Base-by-base conservation (phyloP, 37 sponge, comb jelly and placozoan genomes). In the Beroe forskalii region DNA sequence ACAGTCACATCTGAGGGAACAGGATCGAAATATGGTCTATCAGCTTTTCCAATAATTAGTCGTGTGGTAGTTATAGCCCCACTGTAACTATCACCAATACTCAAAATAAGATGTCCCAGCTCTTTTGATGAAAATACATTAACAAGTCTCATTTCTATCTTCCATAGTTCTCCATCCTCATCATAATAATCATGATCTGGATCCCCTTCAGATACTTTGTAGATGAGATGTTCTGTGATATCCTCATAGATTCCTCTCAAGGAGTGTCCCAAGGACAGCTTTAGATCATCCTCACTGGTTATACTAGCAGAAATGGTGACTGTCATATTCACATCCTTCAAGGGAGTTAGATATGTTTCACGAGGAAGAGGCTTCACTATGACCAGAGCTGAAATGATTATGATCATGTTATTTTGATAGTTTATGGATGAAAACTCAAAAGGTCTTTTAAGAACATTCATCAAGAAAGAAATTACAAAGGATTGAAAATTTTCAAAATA, bases 21-120 rank as follows among this genome's bases (percentile, higher is more conserved):
- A 1, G 86, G 86, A 38, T 80, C 86, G 55, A 80, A 80, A 37
- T 42, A 80, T 1, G 86, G 86, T 6, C 28, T 20, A 1, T 80
- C 55, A 41, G 25, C 35, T 27, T 30, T 37, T 38, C 35, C 86
- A 1, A 44, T 27, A 23, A 28, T 25, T 28, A 80, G 55, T 4
- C 22, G 28, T 1, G 55, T 80, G 6, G 22, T 22, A 3, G 86
- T 80, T 6, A 23, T 38, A 27, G 28, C 86, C 14, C 48, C 86
- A 28, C 86, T 37, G 30, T 44, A 30, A 1, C 35, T 22, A 24
- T 80, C 35, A 20, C 38, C 44, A 8, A 80, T 24, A 41, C 24
- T 42, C 27, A 80, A 48, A 25, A 22, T 35, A n/a, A 80, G 43
- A 37, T 41, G 8, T 23, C 86, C 86, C 20, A 37, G 40, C 0